Evolutionary conservation across 1,140 invertebrate species (phyloP).

Genomic region (Microplitis demolitor): DNA sequence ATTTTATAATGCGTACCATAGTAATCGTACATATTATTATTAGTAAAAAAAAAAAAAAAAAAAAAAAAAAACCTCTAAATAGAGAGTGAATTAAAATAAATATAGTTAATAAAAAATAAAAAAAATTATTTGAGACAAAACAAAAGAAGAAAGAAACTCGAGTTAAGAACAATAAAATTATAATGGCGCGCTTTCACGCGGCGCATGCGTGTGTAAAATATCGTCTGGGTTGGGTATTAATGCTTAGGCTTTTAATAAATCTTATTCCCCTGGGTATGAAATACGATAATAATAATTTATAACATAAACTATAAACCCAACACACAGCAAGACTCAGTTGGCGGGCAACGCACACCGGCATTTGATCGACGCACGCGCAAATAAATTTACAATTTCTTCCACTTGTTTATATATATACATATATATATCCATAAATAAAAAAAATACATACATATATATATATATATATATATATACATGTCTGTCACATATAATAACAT

Average conservation of each 20-base stretch:
- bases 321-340: not conserved
- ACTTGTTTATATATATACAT: conserved; percentile 4
- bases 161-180: conserved; percentile 31
- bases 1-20: conserved; percentile 20
- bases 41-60: too few species aligned
- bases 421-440: not conserved
- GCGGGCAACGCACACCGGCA: conserved; percentile 7
- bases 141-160: conserved; percentile 16
- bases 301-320: conserved; percentile 54
- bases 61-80: not conserved
- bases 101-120: conserved; percentile 8
- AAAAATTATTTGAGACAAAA: not conserved
- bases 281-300: conserved; percentile 62
- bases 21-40: not conserved
- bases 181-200: conserved; percentile 23
- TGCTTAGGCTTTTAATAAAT: conserved; percentile 59
- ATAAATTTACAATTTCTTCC: not conserved
- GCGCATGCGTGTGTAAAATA: conserved; percentile 32
- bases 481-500: not conserved
- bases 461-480: conserved; percentile 1
- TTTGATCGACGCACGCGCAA: conserved; percentile 8
- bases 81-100: conserved; percentile 1
- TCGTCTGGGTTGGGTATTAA: conserved; percentile 46
- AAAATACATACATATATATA: too few species aligned
- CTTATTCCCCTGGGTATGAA: conserved; percentile 54